Conservation (phyloP, 1,140 invertebrate genomes). For the Trachelipus rathkii region DNA sequence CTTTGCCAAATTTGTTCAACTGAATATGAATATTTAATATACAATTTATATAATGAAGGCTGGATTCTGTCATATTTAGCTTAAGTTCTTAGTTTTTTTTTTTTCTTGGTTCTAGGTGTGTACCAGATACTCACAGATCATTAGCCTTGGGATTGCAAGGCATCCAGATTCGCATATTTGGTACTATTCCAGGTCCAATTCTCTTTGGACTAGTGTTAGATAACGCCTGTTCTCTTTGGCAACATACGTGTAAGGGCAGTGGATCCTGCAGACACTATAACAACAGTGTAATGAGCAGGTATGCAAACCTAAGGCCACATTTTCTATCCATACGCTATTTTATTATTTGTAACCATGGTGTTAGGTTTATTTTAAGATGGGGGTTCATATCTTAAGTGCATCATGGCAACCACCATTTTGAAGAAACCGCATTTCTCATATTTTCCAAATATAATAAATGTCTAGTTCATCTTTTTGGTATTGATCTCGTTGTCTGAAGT, state of each 20-base stretch:
- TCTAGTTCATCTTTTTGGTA: no score
- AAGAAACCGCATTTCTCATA: no score
- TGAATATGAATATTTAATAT: background rate
- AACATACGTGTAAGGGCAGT: constrained; percentile 51
- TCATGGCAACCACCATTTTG: no score
- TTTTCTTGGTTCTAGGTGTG: constrained; percentile 36
- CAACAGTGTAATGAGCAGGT: constrained; percentile 67
- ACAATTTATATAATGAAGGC: background rate
- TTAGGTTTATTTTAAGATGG: no score
- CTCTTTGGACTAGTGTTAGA: constrained; percentile 52
- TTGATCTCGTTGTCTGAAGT: no score
- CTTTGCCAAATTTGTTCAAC: background rate
- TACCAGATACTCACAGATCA: constrained; percentile 41
- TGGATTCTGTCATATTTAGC: background rate
- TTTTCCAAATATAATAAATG: no score
- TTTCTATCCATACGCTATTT: no score
- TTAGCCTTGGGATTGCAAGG: constrained; percentile 46
- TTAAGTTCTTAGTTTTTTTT: background rate
- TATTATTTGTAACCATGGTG: no score
- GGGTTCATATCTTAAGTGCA: no score
- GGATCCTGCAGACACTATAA: constrained; percentile 67
- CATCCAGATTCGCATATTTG: constrained; percentile 46
- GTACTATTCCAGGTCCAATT: constrained; percentile 52
- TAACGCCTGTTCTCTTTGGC: constrained; percentile 51
- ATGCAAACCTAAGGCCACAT: background rate